These are phyloP conservation scores for Rhodophaea formosa DNA, from an alignment of 2,888 invertebrate species.

Conservation along the genomic window DNA sequence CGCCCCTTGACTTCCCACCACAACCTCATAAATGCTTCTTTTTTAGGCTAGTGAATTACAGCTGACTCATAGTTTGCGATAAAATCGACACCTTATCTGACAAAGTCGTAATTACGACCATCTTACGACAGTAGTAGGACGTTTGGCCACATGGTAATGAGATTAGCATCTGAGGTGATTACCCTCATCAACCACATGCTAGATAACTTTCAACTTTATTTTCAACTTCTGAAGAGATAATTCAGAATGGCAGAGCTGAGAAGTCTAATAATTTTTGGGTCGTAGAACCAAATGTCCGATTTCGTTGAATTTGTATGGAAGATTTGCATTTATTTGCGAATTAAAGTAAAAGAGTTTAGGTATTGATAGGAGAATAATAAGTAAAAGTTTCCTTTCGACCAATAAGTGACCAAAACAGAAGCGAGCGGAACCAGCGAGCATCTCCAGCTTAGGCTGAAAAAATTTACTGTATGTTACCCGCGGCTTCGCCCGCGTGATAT, in stretches of 20 bases:
- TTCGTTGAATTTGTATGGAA: not conserved
- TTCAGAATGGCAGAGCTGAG: not conserved
- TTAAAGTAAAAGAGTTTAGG: not conserved
- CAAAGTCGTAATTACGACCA: not conserved
- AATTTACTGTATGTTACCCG: too few relatives aligned
- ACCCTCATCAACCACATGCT: constrained; percentile 8
- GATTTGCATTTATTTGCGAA: too few relatives aligned
- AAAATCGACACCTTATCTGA: not conserved
- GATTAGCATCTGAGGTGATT: constrained; percentile 19
- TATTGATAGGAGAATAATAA: too few relatives aligned
- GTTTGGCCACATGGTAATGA: constrained; percentile 13
- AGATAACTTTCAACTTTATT: constrained; percentile 2
- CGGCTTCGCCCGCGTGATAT: too few relatives aligned
- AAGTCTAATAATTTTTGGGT: not conserved
- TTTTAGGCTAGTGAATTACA: not conserved
- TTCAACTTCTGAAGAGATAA: not conserved
- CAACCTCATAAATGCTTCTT: not conserved
- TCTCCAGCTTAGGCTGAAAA: too few relatives aligned
- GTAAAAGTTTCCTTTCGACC: too few relatives aligned
- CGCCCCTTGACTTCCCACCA: too few relatives aligned
- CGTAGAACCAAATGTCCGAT: not conserved
- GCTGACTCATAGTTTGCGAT: not conserved
- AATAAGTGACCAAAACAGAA: too few relatives aligned
- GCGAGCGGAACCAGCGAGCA: too few relatives aligned
- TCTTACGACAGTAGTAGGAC: not conserved